Base-by-base conservation (phyloP, 2,888 invertebrate genomes). In the Stenchaetothrips biformis region DNA sequence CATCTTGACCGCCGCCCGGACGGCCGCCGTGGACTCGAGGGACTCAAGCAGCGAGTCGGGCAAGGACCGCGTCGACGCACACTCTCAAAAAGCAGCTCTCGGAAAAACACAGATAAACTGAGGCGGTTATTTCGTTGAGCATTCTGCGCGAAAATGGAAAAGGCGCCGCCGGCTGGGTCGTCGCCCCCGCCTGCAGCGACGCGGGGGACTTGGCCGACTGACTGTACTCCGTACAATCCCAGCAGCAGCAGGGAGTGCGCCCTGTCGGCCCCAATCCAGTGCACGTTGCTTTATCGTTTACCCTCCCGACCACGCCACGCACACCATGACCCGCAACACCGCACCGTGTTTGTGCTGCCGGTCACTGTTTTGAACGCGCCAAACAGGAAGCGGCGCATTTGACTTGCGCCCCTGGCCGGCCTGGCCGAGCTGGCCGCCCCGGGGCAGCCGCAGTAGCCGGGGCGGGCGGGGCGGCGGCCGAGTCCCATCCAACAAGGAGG, bases 341-440 rank as follows among this genome's bases (percentile, higher is more conserved):
- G 53, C 18, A 18, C 16, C 53, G 13, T 53, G 18, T 53, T 53
- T 53, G 53, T 53, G 53, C 53, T 18, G 59, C 59, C 59, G 53
- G 59, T 18, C 59, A 59, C 18, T 13, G 6, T 9, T 18, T 18
- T 53, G 53, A 37, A 37, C 37, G 37, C 53, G 53, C 67, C 67
- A 74, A 74, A 74, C 67, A 74, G 67, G 67, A 74, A 74, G 67
- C 67, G 67, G 67, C 25, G 67, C 67, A 74, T 74, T 74, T 74
- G 67, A 74, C 25, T 74, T 74, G 67, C 67, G 25, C 67, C 67
- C n/a, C 21, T 7, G 67, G 67, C n/a, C 67, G 11, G 67, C 37
- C 37, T 2, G 37, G 37, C 37, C 37, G 37, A 37, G 37, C 37
- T 4, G 37, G 37, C 37, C 37, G 37, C 37, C 37, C 37, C 37